Evolutionary conservation across 2,113 vertebrate species (phyloP).

Genomic region (Puma concolor): DNA sequence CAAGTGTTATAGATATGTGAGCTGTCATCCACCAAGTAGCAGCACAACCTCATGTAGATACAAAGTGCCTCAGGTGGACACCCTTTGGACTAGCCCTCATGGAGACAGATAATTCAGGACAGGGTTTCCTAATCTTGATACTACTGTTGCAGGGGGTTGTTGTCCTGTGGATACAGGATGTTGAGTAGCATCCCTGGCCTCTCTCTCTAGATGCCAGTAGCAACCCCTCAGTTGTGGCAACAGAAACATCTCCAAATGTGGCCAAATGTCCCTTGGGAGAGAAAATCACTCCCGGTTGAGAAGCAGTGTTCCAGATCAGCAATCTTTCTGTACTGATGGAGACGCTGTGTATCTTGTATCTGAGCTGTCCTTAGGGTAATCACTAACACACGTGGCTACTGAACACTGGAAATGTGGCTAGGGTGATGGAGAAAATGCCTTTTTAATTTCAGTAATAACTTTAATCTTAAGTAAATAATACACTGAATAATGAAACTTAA

Average conservation of each 20-base stretch:
- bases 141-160: neutral
- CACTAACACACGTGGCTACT: neutral
- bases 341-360: fast-evolving
- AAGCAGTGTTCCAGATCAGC: neutral
- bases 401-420: neutral
- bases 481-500: neutral
- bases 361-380: neutral
- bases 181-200: neutral
- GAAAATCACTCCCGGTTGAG: neutral
- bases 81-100: neutral
- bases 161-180: too few relatives aligned
- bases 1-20: fast-evolving
- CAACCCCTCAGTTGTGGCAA: neutral
- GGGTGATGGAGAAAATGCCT: neutral
- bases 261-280: neutral
- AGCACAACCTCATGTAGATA: neutral
- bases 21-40: neutral
- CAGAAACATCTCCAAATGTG: neutral
- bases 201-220: neutral
- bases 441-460: neutral
- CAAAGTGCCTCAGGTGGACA: neutral
- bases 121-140: neutral
- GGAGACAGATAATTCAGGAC: neutral
- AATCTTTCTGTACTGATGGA: neutral
- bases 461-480: neutral